A percentile compares a stretch with the other conserved stretches of the same genome.
phyloP scores from a whole-genome alignment of 2,888 invertebrate genomes.

The Caenorhabditis auriculariae region DNA sequence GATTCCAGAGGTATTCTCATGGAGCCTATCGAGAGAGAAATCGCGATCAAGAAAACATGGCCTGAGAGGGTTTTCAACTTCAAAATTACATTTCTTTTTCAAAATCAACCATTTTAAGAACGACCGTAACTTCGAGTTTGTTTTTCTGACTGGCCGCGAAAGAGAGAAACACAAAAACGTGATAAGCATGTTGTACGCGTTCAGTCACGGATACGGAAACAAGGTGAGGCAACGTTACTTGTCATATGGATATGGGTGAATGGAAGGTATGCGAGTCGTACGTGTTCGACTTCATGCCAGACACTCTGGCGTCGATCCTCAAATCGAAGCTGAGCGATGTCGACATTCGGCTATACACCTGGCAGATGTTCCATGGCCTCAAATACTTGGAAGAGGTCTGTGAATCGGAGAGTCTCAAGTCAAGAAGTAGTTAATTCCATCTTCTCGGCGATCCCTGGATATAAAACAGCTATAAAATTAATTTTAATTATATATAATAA shows the following conservation, averaged over 20 bases:
- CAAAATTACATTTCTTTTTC: neutral
- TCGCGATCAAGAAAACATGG: conserved; percentile 55
- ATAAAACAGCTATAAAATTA: too few species aligned
- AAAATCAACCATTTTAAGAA: neutral
- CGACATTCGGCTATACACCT: conserved; percentile 50
- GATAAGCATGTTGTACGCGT: conserved; percentile 46
- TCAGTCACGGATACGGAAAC: conserved; percentile 24
- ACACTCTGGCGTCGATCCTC: conserved; percentile 20
- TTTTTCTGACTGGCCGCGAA: conserved; percentile 35
- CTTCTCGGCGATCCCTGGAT: too few species aligned
- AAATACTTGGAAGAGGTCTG: conserved; percentile 41
- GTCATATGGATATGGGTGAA: neutral
- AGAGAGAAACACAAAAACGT: conserved; percentile 39
- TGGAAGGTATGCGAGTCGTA: conserved; percentile 39
- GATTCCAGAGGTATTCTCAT: conserved; percentile 25
- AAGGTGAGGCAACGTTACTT: conserved; percentile 2
- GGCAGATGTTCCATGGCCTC: conserved; percentile 52
- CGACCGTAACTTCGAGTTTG: conserved; percentile 28
- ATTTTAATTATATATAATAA: too few species aligned
- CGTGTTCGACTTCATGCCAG: conserved; percentile 44
- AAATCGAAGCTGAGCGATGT: conserved; percentile 15
- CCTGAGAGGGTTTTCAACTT: conserved; percentile 15
- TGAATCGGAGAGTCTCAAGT: too few species aligned
- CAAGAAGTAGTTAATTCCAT: too few species aligned
- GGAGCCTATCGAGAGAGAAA: conserved; percentile 30